Base-by-base conservation (phyloP, 2,888 invertebrate species). In the Dromius quadrimaculatus region DNA sequence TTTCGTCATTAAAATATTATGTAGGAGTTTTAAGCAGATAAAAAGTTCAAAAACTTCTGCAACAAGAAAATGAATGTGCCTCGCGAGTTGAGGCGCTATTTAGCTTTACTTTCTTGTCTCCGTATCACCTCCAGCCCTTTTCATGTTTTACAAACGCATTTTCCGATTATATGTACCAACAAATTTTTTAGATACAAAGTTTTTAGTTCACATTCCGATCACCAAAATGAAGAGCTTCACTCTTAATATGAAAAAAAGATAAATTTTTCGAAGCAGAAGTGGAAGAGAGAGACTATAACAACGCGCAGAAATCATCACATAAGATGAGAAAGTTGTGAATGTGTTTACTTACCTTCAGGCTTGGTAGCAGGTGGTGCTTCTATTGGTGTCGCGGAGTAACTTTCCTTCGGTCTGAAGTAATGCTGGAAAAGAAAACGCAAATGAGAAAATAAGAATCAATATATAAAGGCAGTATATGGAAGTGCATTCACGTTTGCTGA, bases 1-100 rank as follows among this genome's bases (percentile, higher is more conserved):
- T 80, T 81, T 78, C 78, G 77, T 80, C 79, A 79, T 80, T 79
- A 79, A 77, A 76, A 76, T 76, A 73, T 73, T 74, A 72, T 71
- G 72, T 73, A 73, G 72, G 74, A 75, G 72, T 71, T 73, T 72
- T 72, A 72, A 71, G 65, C 64, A 72, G 72, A 72, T 72, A 72
- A 71, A 72, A 72, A 71, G 61, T 72, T 71, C 47, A 70, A 72
- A 71, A 72, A 72, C 69, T 72, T 72, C 68, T 69, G 61, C 59
- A 64, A 72, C 70, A 72, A 72, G 72, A 71, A 72, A 65, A 72
- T 72, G 70, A 70, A 62, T 70, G 61, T 61, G 50, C 70, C 34
- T 50, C 17, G 43, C 64, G 64, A 64, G 64, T 64, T 64, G 47
- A 64, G 64, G 64, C 76, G 50, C 64, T 50, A 64, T 64, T 64